Conservation (phyloP, 2,797 vertebrate genomes). For the Sternotherus odoratus region DNA sequence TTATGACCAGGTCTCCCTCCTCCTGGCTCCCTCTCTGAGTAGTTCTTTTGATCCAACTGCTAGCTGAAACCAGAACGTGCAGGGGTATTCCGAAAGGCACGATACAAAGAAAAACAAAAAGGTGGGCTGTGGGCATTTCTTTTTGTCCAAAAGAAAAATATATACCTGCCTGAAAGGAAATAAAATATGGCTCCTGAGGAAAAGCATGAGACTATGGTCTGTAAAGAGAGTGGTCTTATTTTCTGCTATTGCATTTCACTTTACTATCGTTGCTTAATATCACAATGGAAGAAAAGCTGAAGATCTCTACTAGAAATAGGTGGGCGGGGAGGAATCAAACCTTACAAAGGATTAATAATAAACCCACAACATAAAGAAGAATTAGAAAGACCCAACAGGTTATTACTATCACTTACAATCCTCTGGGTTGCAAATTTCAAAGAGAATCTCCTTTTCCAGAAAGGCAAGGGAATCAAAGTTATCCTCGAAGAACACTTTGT, state of each 20-base stretch:
- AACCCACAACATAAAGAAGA: background rate
- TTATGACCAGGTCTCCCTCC: background rate
- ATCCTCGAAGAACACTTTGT: constrained; percentile 75
- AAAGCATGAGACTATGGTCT: background rate
- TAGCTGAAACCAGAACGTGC: background rate
- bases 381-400: background rate
- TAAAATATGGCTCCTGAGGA: background rate
- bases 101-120: background rate
- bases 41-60: background rate
- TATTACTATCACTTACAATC: constrained; percentile 80
- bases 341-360: background rate
- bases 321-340: background rate
- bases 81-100: background rate
- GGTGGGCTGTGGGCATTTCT: background rate
- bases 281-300: background rate
- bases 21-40: background rate
- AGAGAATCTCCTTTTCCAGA: constrained; percentile 82
- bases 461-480: constrained; percentile 82
- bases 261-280: background rate
- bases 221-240: background rate
- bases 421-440: constrained; percentile 82
- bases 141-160: background rate
- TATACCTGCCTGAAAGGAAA: background rate
- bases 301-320: background rate
- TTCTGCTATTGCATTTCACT: background rate